Base-by-base conservation (phyloP, 2,113 vertebrate genomes). In the Proterorhinus semilunaris region DNA sequence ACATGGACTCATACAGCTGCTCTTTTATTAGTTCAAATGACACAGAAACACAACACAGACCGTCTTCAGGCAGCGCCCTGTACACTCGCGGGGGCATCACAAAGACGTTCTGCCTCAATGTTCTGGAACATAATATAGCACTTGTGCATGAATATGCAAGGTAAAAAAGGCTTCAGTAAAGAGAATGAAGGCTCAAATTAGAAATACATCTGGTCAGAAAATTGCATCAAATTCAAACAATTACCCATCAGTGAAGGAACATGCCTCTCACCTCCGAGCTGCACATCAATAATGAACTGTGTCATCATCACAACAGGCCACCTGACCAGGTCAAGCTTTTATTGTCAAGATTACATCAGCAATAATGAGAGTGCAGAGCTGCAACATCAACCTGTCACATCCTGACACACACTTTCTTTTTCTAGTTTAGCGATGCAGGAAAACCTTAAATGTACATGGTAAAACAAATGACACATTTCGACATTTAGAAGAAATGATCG, bases 11-110 rank as follows among this genome's bases (percentile, higher is more conserved):
- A 71, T 75, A 57, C 80, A 81, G 76, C 75, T 79, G 81, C 69
- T 74, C 72, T 88, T 72, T 69, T 75, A 85, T 83, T 68, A 74
- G 62, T 62, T 82, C 62, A 80, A 86, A 86, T 79, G 64, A 85
- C 67, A 59, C 50, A 50, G 77, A 74, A 71, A 79, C 42, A 69
- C 84, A 83, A 74, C 49, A 27, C 72, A 68, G 65, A 68, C 69
- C 68, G 74, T 75, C 44, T 72, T 79, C 36, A 6, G 67, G 64
- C 58, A 75, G 69, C 73, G 70, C 65, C 51, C 7, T 43, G 50
- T 7, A 9, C 21, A 45, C 42, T 69, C 52, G 55, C 6, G 15
- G 9, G 49, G 15, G 54, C 51, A 64, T 46, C 58, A 66, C 12
- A 21, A 44, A 65, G 49, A 68, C 42, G 62, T 12, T 71, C 1